phyloP scores from a whole-genome alignment of 2,113 vertebrate species.

The Setophaga kirtlandii region DNA sequence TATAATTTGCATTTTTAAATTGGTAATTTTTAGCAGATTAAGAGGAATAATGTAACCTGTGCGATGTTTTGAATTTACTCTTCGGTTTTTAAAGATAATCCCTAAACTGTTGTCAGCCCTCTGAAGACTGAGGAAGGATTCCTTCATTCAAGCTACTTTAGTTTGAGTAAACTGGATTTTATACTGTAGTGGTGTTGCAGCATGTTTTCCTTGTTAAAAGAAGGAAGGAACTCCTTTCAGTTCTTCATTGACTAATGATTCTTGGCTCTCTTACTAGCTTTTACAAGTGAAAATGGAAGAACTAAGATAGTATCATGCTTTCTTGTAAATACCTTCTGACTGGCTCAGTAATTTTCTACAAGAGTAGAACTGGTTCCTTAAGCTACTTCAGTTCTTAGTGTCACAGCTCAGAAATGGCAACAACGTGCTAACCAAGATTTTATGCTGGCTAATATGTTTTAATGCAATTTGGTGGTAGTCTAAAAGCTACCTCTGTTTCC shows the following conservation, averaged over 20 bases:
- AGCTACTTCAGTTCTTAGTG: neutral
- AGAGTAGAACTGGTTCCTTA: neutral
- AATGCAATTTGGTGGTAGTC: neutral
- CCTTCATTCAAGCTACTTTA: neutral
- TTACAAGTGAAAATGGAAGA: neutral
- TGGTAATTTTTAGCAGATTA: neutral
- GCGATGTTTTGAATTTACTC: neutral
- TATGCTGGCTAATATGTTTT: neutral
- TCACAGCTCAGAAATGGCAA: neutral
- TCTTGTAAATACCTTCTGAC: slow-evolving; percentile 6
- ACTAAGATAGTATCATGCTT: neutral
- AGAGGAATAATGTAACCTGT: neutral
- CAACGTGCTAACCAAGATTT: neutral
- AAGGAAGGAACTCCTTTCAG: neutral
- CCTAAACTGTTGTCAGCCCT: neutral
- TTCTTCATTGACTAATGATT: neutral
- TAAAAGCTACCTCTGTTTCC: slow-evolving; percentile 1
- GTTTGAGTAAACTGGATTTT: neutral
- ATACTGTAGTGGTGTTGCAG: neutral
- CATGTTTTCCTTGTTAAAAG: neutral
- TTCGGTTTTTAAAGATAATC: neutral
- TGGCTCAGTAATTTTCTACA: neutral
- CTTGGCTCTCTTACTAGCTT: neutral
- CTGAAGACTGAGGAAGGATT: neutral
- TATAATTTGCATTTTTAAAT: neutral